Base-by-base conservation (phyloP, 92 coral and sea anemone species). In the Scolanthus callimorphus region DNA sequence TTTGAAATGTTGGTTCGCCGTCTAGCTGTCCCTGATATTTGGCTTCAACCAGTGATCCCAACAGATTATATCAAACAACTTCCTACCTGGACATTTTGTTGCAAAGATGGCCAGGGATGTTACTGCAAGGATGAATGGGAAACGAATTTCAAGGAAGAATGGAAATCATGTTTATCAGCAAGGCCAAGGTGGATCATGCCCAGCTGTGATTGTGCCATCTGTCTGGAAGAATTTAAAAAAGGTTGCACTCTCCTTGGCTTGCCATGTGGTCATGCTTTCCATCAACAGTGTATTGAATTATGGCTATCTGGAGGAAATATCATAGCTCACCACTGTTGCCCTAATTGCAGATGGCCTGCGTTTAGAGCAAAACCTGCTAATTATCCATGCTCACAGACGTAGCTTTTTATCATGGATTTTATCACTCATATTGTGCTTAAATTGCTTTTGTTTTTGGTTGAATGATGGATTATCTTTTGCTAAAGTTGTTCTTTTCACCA, bases 281-380 rank as follows among this genome's bases (percentile, higher is more conserved):
- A 94, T 63, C 99, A 85, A 68, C 66, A 72, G 27, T 94, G 99
- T 45, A 77, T 94, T 39, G 81, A 80, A 31, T 79, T 58, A 56
- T 94, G 99, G 99, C 78, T 94, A 3, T 72, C 80, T 37, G 80
- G 83, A 52, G 96, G 96, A 15, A 82, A 63, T 49, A 55, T 80
- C 31, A 67, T 65, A 52, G 59, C 89, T 46, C 83, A 59, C 27
- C 86, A 74, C 34, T 88, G 96, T 64, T 94, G 99, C 49, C 99
- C 99, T 34, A 95, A 78, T 43, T 94, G 99, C 55, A 77, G 99
- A 44, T 88, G 99, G 96, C 99, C 99, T 27, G 96, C 99, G 25
- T 94, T 77, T 61, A 84, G 76, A 69, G 28, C 57, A 26, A 94
- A 94, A 70, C 78, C n/a, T n/a, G n/a, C n/a, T n/a, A n/a, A n/a